phyloP scores from a whole-genome alignment of 2,113 vertebrate genomes.

The Perca fluviatilis region DNA sequence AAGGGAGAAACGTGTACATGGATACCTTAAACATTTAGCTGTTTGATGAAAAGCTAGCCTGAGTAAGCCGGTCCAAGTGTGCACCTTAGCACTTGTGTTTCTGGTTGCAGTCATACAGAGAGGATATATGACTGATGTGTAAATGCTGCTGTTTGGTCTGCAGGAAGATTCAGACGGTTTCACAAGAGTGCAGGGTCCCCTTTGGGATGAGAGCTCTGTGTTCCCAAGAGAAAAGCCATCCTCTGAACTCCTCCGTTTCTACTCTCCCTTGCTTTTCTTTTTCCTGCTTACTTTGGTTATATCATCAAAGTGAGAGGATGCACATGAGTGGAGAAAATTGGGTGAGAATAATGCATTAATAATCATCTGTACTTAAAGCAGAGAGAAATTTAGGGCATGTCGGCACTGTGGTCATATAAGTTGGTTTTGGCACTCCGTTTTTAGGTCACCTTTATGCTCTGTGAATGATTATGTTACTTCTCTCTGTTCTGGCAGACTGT shows the following conservation, averaged over 20 bases:
- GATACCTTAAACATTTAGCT: slow-evolving; percentile 34
- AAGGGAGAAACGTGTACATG: slow-evolving; percentile 1
- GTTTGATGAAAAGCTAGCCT: slow-evolving; percentile 43
- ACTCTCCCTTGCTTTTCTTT: slow-evolving; percentile 57
- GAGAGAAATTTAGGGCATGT: slow-evolving; percentile 66
- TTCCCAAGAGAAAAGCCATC: slow-evolving; percentile 69
- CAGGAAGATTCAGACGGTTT: slow-evolving; percentile 63
- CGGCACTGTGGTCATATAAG: slow-evolving; percentile 41
- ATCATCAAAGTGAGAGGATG: slow-evolving; percentile 77
- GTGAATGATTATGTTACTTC: slow-evolving; percentile 62
- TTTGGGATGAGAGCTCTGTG: slow-evolving; percentile 61
- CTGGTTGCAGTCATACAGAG: slow-evolving; percentile 42
- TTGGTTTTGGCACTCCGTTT: slow-evolving; percentile 53
- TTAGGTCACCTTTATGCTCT: slow-evolving; percentile 63
- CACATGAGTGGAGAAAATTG: slow-evolving; percentile 68
- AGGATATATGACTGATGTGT: slow-evolving; percentile 64
- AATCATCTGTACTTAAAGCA: slow-evolving; percentile 66
- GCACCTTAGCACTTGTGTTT: slow-evolving; percentile 25
- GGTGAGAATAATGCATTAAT: slow-evolving; percentile 78
- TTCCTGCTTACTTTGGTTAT: slow-evolving; percentile 70
- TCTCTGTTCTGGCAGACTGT: slow-evolving; percentile 63
- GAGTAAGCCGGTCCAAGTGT: slow-evolving; percentile 22
- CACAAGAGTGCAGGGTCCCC: slow-evolving; percentile 60
- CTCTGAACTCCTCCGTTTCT: slow-evolving; percentile 74
- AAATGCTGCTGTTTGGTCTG: slow-evolving; percentile 62